Conservation (phyloP, 2,797 vertebrate species). For the Darevskia mixta region DNA sequence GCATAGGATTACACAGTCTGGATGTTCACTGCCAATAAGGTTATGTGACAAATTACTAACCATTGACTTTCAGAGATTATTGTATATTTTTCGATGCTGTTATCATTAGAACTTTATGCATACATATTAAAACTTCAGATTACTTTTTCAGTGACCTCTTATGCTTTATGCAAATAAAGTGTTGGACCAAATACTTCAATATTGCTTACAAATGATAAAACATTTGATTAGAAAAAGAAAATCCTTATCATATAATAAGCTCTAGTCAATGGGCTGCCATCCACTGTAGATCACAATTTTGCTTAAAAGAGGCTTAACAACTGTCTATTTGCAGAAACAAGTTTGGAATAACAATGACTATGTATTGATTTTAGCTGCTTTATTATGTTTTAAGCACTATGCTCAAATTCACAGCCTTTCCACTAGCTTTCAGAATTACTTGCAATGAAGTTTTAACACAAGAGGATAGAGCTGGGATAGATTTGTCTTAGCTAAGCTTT, state of each 20-base stretch:
- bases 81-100: background rate
- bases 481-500: conserved; percentile 47
- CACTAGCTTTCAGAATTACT: conserved; percentile 44
- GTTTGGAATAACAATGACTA: conserved; percentile 60
- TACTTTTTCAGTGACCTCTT: background rate
- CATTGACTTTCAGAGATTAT: background rate
- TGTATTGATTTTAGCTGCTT: conserved; percentile 66
- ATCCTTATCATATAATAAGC: conserved; percentile 36
- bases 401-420: conserved; percentile 51
- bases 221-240: conserved; percentile 49
- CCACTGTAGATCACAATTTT: conserved; percentile 56
- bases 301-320: conserved; percentile 57
- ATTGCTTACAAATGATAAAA: conserved; percentile 52
- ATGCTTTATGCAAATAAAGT: background rate
- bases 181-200: conserved; percentile 7
- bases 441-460: conserved; percentile 44
- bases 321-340: conserved; percentile 54
- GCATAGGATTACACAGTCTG: background rate
- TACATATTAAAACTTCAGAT: conserved; percentile 3
- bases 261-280: conserved; percentile 40
- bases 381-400: conserved; percentile 55
- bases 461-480: conserved; percentile 31
- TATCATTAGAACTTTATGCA: background rate
- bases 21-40: background rate
- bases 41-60: background rate